Evolutionary conservation across 2,888 invertebrate genomes (phyloP).

Genomic region (Pterostichus niger): DNA sequence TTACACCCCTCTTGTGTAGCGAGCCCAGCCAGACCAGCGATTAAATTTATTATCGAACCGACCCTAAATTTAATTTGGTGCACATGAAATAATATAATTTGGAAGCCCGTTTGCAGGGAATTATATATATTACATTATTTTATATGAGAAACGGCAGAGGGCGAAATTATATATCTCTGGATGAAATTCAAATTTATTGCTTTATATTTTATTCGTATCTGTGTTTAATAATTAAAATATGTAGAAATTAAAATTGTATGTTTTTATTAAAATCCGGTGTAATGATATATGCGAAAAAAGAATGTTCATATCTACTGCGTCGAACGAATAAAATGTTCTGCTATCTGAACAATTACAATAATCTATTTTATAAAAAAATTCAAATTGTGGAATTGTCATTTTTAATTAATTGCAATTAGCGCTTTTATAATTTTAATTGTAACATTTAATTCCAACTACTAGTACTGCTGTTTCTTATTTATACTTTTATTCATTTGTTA

Average conservation of each 20-base stretch:
- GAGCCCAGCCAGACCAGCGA: constrained; percentile 28
- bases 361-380: not conserved
- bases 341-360: not conserved
- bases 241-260: constrained; percentile 38
- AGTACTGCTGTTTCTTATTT: too few relatives aligned
- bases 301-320: not conserved
- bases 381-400: too few relatives aligned
- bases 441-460: too few relatives aligned
- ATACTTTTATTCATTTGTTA: too few relatives aligned
- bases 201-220: constrained; percentile 1
- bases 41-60: constrained; percentile 59
- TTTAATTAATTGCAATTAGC: too few relatives aligned
- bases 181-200: constrained; percentile 42
- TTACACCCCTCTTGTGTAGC: constrained; percentile 10
- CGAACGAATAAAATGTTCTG: not conserved
- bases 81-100: constrained; percentile 73
- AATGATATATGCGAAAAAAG: constrained; percentile 9
- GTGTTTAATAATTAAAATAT: constrained; percentile 37
- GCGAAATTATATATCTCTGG: not conserved
- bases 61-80: constrained; percentile 72
- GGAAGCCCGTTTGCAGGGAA: constrained; percentile 56
- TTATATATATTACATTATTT: constrained; percentile 60
- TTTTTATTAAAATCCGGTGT: constrained; percentile 10
- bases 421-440: too few relatives aligned
- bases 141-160: constrained; percentile 35